Conservation (phyloP, 2,113 vertebrate genomes). For the Nothobranchius furzeri region DNA sequence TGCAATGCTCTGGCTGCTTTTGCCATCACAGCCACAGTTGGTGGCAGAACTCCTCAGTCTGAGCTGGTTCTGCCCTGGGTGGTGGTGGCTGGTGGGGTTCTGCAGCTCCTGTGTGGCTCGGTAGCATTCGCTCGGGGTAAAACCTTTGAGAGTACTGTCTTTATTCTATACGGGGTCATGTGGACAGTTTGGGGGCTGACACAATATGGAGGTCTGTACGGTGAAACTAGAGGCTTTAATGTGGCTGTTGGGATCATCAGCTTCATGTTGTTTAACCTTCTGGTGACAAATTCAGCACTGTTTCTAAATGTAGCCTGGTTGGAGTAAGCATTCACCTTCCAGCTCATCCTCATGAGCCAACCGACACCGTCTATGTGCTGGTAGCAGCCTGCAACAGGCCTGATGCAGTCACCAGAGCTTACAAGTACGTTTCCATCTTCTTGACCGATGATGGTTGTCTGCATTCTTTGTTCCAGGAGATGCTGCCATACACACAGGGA, state of each 20-base stretch:
- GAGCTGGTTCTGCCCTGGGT: constrained; percentile 85
- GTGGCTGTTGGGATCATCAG: constrained; percentile 80
- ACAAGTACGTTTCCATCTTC: constrained; percentile 75
- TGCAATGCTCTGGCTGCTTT: constrained; percentile 85
- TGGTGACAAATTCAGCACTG: constrained; percentile 80
- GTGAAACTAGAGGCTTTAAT: constrained; percentile 78
- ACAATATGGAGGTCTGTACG: constrained; percentile 79
- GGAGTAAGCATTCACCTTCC: constrained; percentile 81
- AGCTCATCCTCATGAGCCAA: constrained; percentile 86
- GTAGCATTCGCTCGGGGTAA: constrained; percentile 88
- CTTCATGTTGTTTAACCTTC: constrained; percentile 85
- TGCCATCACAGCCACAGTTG: constrained; percentile 75
- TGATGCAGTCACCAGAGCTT: constrained; percentile 86
- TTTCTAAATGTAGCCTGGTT: constrained; percentile 85
- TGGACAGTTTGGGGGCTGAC: constrained; percentile 89
- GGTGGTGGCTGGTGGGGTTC: constrained; percentile 83
- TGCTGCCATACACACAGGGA: constrained; percentile 86
- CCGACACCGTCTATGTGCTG: constrained; percentile 90
- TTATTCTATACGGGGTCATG: constrained; percentile 85
- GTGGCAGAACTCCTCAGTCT: constrained; percentile 66
- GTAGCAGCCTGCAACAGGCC: constrained; percentile 89
- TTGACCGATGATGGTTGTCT: not conserved
- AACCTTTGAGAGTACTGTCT: constrained; percentile 87
- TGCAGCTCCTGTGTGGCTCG: constrained; percentile 85
- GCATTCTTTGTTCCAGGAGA: constrained; percentile 54